A percentile compares a stretch with the other conserved stretches of the same genome.
Evolutionary conservation across 2,113 vertebrate species (phyloP).

Genomic region (Triplophysa rosa): DNA sequence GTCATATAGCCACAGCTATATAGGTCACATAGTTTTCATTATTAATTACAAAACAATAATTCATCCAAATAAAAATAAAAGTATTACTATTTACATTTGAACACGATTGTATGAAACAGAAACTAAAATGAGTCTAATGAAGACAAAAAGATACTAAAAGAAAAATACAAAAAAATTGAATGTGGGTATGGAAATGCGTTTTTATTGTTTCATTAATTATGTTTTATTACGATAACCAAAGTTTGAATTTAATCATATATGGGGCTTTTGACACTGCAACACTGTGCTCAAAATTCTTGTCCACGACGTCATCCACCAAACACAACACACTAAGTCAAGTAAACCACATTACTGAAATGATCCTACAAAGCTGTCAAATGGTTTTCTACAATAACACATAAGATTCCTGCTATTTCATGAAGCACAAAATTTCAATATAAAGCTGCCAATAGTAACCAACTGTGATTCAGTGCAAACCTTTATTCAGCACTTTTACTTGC

Average conservation of each 20-base stretch:
- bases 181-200: not conserved
- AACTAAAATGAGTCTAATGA: constrained; percentile 24
- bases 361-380: not conserved
- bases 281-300: not conserved
- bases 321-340: not conserved
- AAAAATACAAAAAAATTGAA: not conserved
- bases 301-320: constrained; percentile 23
- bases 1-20: constrained; percentile 52
- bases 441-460: not conserved
- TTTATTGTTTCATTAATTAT: not conserved
- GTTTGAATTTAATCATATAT: not conserved
- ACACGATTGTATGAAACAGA: constrained; percentile 44
- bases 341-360: not conserved
- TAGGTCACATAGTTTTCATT: constrained; percentile 46
- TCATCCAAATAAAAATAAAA: constrained; percentile 53
- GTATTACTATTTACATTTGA: constrained; percentile 54
- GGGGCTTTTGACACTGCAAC: constrained; percentile 12
- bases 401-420: not conserved
- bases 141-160: constrained; percentile 2
- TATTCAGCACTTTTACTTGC: not conserved
- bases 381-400: not conserved
- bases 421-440: not conserved
- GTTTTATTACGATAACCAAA: not conserved
- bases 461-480: constrained; percentile 3
- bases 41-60: constrained; percentile 63